These are phyloP conservation scores for Phrynocephalus versicolor DNA, from an alignment of 2,113 vertebrate genomes.

Conservation along the genomic window DNA sequence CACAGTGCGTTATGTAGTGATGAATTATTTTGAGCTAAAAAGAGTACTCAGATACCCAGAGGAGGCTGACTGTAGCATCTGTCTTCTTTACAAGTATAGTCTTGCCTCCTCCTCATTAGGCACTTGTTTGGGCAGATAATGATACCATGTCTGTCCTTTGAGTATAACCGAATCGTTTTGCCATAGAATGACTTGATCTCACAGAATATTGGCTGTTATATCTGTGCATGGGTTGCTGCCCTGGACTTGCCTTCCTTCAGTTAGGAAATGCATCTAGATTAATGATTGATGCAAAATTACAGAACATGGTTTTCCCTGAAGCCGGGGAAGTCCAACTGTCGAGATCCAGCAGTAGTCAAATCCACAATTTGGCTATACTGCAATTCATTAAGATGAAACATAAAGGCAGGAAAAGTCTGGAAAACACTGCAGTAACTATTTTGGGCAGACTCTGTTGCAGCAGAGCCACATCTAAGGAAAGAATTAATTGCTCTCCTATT, in stretches of 20 bases:
- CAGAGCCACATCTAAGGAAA: no score
- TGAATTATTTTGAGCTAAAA: background rate
- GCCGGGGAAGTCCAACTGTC: background rate
- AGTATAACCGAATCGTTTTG: background rate
- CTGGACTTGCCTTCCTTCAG: background rate
- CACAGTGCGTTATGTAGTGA: no score
- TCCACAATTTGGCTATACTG: no score
- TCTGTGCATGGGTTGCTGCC: background rate
- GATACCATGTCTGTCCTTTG: no score
- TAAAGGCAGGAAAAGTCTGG: no score
- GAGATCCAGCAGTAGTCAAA: background rate
- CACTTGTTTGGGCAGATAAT: no score
- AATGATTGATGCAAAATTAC: background rate
- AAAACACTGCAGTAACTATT: conserved; percentile 1
- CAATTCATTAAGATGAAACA: no score
- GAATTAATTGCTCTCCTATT: background rate
- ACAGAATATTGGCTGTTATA: background rate
- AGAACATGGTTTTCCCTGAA: background rate
- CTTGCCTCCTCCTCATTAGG: background rate
- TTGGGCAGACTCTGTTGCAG: conserved; percentile 21
- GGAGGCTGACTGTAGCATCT: background rate
- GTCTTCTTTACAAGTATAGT: no score
- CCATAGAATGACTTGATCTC: background rate
- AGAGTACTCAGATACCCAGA: background rate
- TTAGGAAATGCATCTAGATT: background rate